Conservation (phyloP, 2,113 vertebrate species). For the Malurus elegans region DNA sequence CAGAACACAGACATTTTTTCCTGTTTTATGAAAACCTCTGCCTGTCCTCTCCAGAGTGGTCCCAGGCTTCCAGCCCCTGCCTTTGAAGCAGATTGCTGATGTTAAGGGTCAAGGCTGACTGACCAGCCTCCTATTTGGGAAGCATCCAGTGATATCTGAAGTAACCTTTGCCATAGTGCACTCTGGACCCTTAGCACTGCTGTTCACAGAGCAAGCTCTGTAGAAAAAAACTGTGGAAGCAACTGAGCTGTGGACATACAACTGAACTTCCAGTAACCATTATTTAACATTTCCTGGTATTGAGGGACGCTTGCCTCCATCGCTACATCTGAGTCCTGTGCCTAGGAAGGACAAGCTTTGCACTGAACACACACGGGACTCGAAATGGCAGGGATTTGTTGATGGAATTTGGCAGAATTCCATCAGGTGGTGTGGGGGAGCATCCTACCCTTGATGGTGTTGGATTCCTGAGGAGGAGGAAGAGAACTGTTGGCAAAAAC, state of each 20-base stretch:
- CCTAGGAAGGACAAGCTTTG: neutral
- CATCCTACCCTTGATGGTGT: neutral
- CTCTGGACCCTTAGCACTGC: neutral
- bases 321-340: neutral
- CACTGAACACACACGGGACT: neutral
- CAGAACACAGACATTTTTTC: neutral
- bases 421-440: neutral
- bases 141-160: neutral
- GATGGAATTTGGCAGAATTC: neutral
- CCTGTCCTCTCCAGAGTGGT: neutral
- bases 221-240: neutral
- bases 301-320: neutral
- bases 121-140: neutral
- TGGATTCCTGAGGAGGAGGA: neutral
- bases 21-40: neutral
- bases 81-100: conserved; percentile 7
- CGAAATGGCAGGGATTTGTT: neutral
- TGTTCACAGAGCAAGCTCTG: neutral
- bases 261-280: neutral
- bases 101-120: neutral
- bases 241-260: neutral
- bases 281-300: conserved; percentile 11
- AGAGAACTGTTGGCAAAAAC: neutral
- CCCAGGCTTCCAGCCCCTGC: neutral
- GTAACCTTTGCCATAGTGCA: conserved; percentile 24